A percentile compares a stretch with the other conserved stretches of the same genome.
phyloP scores from a whole-genome alignment of 2,797 vertebrate species.

The Aplochiton taeniatus region DNA sequence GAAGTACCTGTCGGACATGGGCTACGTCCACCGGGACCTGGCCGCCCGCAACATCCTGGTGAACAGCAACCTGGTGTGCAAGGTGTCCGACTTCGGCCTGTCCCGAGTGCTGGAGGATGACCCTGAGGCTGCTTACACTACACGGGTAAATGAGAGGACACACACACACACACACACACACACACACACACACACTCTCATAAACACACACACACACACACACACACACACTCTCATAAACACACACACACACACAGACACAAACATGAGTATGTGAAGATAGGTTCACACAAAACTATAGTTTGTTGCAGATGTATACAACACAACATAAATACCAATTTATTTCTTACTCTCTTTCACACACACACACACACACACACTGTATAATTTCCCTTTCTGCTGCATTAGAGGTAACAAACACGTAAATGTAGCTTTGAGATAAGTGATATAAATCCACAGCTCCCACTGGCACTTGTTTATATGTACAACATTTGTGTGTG shows the following conservation, averaged over 20 bases:
- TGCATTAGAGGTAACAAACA: no score
- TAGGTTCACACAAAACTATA: neutral
- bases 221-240: conserved; percentile 5
- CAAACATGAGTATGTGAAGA: no score
- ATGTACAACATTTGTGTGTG: no score
- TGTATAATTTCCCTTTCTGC: no score
- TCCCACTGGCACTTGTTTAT: neutral
- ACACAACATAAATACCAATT: conserved; percentile 44
- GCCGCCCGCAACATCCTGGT: conserved; percentile 95
- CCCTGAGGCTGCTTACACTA: conserved; percentile 85
- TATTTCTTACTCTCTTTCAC: conserved; percentile 2
- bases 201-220: conserved; percentile 1
- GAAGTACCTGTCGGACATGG: conserved; percentile 98
- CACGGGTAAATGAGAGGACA: conserved; percentile 68
- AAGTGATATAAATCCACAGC: no score
- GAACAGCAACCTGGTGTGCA: conserved; percentile 95
- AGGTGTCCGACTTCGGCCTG: conserved; percentile 95
- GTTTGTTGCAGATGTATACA: no score
- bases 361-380: neutral
- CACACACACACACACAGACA: conserved; percentile 4
- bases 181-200: neutral
- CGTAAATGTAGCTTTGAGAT: no score
- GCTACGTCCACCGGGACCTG: conserved; percentile 93
- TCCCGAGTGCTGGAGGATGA: conserved; percentile 88
- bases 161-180: no score